Evolutionary conservation across 2,888 invertebrate species (phyloP), one percentile per base, ranked within the genome.

Genomic region (Sarcophaga rosellei): DNA sequence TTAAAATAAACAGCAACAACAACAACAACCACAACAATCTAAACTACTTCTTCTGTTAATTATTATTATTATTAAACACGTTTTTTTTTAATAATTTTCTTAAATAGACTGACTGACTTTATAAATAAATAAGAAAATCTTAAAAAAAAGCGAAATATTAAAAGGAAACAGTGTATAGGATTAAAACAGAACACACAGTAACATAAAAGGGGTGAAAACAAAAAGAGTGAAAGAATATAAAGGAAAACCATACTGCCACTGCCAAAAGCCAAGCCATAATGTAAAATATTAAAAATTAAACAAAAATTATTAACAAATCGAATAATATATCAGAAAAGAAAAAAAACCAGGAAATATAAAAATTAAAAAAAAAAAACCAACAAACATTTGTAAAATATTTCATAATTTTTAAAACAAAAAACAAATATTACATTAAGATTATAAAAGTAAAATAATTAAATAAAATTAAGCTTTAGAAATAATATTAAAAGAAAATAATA

Each of bases 101-200:
- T 88, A 90, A 92, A 92, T 92, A 92, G 92, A 92, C 92, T 92
- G 92, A 92, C 92, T 92, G 92, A 92, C 88, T 87, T 89, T 87
- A 84, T 84, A 81, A 81, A 81, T 74, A 86, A 84, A 44, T 59
- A 81, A 81, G 74, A 59, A 76, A 62, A 25, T 25, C 47, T 61
- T 45, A 73, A 45, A 78, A 76, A 86, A 76, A 75, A 73, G 12
- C 57, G 83, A 88, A 88, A 78, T 74, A 85, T 80, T 70, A 88
- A 82, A 87, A 65, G 65, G 75, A 77, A 77, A 76, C 81, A 82
- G 74, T 65, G 76, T 73, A 53, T 53, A 53, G 53, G 53, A 21
- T 61, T 61, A 20, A 63, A 61, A 68, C 63, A 53, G 44, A 79
- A 70, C n/a, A 63, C 21, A 69, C 21, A 61, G 59, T 75, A 82